Base-by-base conservation (phyloP, 2,797 vertebrate species). In the Girardinus metallicus region DNA sequence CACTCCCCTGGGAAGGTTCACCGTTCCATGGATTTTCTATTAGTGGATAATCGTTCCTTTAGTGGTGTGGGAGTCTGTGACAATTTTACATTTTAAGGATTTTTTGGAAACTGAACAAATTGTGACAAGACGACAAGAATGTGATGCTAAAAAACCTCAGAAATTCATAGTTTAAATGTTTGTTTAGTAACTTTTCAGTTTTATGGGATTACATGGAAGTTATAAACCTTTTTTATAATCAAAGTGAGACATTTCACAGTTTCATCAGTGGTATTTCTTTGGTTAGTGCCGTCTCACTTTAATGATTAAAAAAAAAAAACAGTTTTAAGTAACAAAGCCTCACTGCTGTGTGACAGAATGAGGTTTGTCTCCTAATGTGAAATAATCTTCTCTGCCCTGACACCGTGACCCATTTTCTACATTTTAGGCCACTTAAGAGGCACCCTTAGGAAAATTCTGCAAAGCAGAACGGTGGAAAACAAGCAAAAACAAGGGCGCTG, bases 371-470 rank as follows among this genome's bases (percentile, higher is more conserved):
- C 83, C 82, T 90, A 81, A 84, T 74, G 36, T 53, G 55, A 87
- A 85, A 47, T 60, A 74, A 86, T 88, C 83, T 80, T 15, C 12
- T 73, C 68, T 73, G 74, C 73, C n/a, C 46, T 86, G 75, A 88
- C 76, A 80, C 49, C 31, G 78, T 72, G 77, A 83, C 77, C 78
- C 74, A 83, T 66, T 86, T 85, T 81, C 57, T 80, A 46, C 73
- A 88, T 91, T 89, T 90, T 81, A 83, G 81, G 79, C 60, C 82
- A 85, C 73, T 83, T 76, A 82, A 62, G 86, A 87, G 72, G 82
- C 71, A 86, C 86, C 80, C 84, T 77, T 5, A 85, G 87, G 88
- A 87, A 81, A 77, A 79, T 7, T 74, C 71, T 86, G 84, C 83
- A 75, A 80, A n/a, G 76, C 74, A 76, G 55, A 86, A 74, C 73